Evolutionary conservation across 2,888 invertebrate species (phyloP), one percentile per base, ranked within the genome.

Genomic region (Chrysolina oricalcia): DNA sequence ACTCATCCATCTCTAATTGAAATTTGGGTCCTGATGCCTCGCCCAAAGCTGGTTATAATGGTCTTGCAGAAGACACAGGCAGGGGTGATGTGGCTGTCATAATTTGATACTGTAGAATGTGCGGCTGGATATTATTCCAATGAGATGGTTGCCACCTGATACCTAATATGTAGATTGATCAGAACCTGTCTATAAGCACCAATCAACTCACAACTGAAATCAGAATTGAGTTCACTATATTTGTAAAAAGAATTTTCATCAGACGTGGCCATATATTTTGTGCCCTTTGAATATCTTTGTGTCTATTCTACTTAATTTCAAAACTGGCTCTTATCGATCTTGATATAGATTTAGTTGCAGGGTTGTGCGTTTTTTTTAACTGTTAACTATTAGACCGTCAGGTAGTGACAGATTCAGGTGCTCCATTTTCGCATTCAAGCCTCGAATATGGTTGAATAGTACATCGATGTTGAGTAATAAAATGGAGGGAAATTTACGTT

Each of bases 21-120:
- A 53, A 53, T 11, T 53, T 53, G 53, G 19, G 21, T 19, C 21
- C 21, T 10, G 21, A 50, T 17, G 21, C 50, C 19, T 50, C 19
- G 50, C 21, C 50, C 10, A 53, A 19, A 53, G 53, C 53, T 53
- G 53, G 53, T 53, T 53, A 19, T 11, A 50, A 53, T 19, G 53
- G 9, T 1, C 10, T 53, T n/a, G 17, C 21, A 53, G 53, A 53
- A 53, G 53, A 21, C 21, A 53, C 17, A 17, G 4, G 21, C 8
- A 6, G 6, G 17, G 6, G 48, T n/a, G 17, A 27, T 11, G 53
- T 19, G 53, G 53, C 19, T 53, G 53, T 53, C 53, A 53, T 13
- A 17, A 21, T 53, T 17, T 53, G 21, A 53, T 53, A 53, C 11
- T 53, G 19, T 17, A 53, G 53, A 53, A 53, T 9, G 21, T 19